phyloP scores from a whole-genome alignment of 2,797 vertebrate species.

The Graptemys geographica region DNA sequence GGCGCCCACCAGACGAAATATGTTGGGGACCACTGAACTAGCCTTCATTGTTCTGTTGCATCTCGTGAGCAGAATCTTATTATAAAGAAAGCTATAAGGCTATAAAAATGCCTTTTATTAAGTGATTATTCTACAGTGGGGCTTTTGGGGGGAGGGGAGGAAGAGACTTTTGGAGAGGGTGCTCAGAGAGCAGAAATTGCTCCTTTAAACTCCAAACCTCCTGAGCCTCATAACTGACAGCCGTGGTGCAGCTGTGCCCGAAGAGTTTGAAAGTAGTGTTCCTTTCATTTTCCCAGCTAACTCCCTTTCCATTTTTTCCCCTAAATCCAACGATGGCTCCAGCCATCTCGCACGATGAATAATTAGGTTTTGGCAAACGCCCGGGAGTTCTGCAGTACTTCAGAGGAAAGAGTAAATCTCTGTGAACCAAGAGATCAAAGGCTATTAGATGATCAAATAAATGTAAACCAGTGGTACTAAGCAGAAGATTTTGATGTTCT shows the following conservation, averaged over 20 bases:
- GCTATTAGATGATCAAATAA: background rate
- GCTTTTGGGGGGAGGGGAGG: no score
- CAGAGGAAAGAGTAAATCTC: background rate
- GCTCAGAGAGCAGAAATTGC: background rate
- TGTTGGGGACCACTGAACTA: no score
- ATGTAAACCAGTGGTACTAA: background rate
- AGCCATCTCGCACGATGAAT: background rate
- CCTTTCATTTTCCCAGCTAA: background rate
- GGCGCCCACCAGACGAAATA: no score
- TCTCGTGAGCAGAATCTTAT: background rate
- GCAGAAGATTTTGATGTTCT: background rate
- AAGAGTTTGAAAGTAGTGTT: background rate
- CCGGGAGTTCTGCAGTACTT: background rate
- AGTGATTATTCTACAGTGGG: background rate
- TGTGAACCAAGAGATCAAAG: background rate
- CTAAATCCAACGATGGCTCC: background rate
- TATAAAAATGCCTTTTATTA: background rate
- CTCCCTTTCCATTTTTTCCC: background rate
- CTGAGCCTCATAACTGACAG: background rate
- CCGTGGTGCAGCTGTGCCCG: background rate
- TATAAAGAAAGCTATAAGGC: background rate
- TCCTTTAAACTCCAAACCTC: background rate
- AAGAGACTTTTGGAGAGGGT: background rate
- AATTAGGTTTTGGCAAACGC: background rate
- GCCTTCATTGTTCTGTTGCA: background rate